A percentile compares a stretch with the other conserved stretches of the same genome.
These are phyloP conservation scores for Ariolimax columbianus DNA, from an alignment of 2,888 invertebrate genomes.

Conservation along the genomic window DNA sequence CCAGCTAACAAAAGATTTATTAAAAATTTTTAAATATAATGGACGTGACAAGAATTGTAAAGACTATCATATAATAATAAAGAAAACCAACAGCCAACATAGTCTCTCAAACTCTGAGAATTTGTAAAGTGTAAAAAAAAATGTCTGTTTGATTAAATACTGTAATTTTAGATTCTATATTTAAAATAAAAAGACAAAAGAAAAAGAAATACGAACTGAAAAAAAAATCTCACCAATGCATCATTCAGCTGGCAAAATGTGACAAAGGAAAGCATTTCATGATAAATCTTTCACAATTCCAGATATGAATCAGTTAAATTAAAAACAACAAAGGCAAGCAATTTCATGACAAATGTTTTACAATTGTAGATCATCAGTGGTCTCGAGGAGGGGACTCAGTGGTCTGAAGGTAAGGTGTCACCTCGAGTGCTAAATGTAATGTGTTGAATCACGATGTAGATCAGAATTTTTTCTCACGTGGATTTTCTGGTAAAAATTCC, in stretches of 20 bases:
- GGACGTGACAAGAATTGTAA: neutral
- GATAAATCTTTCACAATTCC: neutral
- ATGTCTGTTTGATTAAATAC: neutral
- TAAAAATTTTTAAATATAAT: neutral
- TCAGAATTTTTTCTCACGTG: no score
- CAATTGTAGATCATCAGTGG: no score
- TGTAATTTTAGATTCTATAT: neutral
- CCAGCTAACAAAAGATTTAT: neutral
- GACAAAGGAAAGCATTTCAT: neutral
- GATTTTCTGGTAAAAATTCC: no score
- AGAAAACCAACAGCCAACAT: neutral
- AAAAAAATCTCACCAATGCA: neutral
- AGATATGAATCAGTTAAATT: neutral
- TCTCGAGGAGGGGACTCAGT: no score
- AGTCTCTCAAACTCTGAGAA: neutral
- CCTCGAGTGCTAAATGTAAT: no score
- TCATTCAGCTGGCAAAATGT: neutral
- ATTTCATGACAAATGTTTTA: no score
- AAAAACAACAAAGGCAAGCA: no score
- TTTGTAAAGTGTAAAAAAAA: neutral
- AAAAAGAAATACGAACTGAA: neutral
- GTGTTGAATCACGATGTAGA: no score
- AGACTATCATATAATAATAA: neutral
- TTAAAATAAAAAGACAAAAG: neutral
- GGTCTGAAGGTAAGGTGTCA: no score